Evolutionary conservation across 92 coral and sea anemone genomes (phyloP).

Genomic region (Montipora capitata): DNA sequence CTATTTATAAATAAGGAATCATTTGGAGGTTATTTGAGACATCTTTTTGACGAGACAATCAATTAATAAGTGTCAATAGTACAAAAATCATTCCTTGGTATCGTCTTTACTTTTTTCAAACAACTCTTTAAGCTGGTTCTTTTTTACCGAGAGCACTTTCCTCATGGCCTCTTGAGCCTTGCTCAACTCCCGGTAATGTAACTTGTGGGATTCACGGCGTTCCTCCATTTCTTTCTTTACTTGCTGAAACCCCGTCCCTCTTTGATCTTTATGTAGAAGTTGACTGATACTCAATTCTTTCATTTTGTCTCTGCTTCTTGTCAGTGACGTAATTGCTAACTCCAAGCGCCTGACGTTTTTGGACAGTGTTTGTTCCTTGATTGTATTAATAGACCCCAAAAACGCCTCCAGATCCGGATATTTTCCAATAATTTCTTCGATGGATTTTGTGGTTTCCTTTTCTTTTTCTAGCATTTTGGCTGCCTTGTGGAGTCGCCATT

Average conservation of each 20-base stretch:
- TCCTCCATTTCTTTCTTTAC: conserved; percentile 5
- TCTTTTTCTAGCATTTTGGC: conserved; percentile 39
- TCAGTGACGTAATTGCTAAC: conserved; percentile 32
- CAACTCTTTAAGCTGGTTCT: neutral
- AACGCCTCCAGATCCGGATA: conserved; percentile 42
- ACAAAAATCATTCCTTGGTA: conserved; percentile 22
- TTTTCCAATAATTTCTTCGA: conserved; percentile 25
- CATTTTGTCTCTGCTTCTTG: conserved; percentile 50
- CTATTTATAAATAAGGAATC: conserved; percentile 23
- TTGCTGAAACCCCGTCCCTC: conserved; percentile 9
- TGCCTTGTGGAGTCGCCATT: conserved; percentile 65
- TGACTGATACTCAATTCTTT: conserved; percentile 1
- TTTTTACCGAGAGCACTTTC: neutral
- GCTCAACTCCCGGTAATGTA: neutral
- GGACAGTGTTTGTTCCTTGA: conserved; percentile 32
- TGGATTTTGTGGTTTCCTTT: conserved; percentile 10
- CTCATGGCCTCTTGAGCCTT: neutral
- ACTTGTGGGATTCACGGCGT: neutral
- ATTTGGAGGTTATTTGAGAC: conserved; percentile 17
- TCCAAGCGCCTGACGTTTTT: conserved; percentile 47
- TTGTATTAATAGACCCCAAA: conserved; percentile 18
- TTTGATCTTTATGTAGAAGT: conserved; percentile 17
- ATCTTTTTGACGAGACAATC: conserved; percentile 5
- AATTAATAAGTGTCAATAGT: conserved; percentile 19
- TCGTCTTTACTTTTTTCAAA: neutral